phyloP scores from a whole-genome alignment of 1,140 invertebrate genomes.

The Caenorhabditis brenneri region DNA sequence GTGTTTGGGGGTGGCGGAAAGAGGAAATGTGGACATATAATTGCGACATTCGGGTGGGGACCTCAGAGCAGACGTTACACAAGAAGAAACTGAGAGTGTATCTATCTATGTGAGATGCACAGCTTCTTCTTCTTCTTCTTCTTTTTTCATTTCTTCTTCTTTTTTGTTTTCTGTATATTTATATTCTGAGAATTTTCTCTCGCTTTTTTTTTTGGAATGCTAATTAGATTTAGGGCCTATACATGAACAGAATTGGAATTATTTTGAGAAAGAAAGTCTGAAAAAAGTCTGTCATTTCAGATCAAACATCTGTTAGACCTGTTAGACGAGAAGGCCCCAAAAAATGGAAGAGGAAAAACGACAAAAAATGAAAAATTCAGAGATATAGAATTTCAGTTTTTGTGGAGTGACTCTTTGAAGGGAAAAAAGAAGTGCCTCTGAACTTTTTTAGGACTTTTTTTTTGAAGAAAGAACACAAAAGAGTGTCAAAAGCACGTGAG shows the following conservation, averaged over 20 bases:
- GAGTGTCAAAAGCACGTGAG: background rate
- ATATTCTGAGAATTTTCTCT: constrained; percentile 10
- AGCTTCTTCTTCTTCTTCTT: constrained; percentile 27
- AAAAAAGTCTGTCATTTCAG: background rate
- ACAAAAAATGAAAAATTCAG: constrained; percentile 2
- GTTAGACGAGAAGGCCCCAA: background rate
- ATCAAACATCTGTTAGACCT: background rate
- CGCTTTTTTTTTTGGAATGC: constrained; percentile 2
- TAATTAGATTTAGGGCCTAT: constrained; percentile 8
- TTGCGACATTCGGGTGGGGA: constrained; percentile 10
- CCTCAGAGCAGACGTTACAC: constrained; percentile 10
- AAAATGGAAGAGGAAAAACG: background rate
- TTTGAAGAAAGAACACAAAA: background rate
- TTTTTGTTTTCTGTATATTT: background rate
- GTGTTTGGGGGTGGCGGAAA: too few species aligned
- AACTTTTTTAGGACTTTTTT: constrained; percentile 8
- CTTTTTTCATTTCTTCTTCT: background rate
- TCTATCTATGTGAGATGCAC: background rate
- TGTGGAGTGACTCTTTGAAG: background rate
- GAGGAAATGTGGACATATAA: background rate
- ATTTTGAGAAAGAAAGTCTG: background rate
- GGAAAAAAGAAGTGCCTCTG: background rate
- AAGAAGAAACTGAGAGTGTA: constrained; percentile 20
- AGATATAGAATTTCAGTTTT: constrained; percentile 35
- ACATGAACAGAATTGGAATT: constrained; percentile 8